Conservation (phyloP, 2,888 invertebrate genomes). For the Carterocephalus palaemon region DNA sequence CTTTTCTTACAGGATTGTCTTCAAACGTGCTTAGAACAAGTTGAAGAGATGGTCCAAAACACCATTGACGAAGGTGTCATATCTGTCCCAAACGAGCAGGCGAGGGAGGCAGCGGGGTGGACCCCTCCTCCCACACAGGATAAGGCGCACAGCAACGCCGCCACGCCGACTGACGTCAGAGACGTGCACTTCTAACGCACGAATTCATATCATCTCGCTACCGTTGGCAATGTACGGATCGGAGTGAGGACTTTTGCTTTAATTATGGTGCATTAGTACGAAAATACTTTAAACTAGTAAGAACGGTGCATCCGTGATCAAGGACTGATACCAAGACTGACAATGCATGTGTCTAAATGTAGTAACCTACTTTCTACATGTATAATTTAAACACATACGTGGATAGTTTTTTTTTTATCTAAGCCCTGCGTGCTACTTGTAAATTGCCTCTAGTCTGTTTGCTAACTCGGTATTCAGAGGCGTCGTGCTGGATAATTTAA, state of each 20-base stretch:
- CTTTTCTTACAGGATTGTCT: constrained; percentile 84
- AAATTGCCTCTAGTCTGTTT: constrained; percentile 55
- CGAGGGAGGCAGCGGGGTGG: constrained; percentile 64
- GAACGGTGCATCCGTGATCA: constrained; percentile 65
- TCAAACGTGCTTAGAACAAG: constrained; percentile 86
- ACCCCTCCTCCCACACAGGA: constrained; percentile 70
- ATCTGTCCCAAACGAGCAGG: constrained; percentile 67
- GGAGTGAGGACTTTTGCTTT: constrained; percentile 48
- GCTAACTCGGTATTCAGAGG: constrained; percentile 34
- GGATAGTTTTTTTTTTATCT: constrained; percentile 48
- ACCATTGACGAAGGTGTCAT: constrained; percentile 67
- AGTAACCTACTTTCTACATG: constrained; percentile 57
- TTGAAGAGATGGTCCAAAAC: constrained; percentile 86
- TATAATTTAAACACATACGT: constrained; percentile 57
- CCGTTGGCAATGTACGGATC: constrained; percentile 8
- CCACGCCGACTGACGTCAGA: constrained; percentile 91
- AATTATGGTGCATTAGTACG: constrained; percentile 72
- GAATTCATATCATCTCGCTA: constrained; percentile 20
- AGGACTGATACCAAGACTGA: constrained; percentile 78
- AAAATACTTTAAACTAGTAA: constrained; percentile 72
- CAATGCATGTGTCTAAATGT: constrained; percentile 66
- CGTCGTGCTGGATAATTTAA: constrained; percentile 47
- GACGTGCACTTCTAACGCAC: constrained; percentile 86
- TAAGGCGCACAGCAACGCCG: constrained; percentile 85
- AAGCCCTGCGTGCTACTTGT: constrained; percentile 62